phyloP scores from a whole-genome alignment of 2,113 vertebrate genomes.

The Dasyurus viverrinus region DNA sequence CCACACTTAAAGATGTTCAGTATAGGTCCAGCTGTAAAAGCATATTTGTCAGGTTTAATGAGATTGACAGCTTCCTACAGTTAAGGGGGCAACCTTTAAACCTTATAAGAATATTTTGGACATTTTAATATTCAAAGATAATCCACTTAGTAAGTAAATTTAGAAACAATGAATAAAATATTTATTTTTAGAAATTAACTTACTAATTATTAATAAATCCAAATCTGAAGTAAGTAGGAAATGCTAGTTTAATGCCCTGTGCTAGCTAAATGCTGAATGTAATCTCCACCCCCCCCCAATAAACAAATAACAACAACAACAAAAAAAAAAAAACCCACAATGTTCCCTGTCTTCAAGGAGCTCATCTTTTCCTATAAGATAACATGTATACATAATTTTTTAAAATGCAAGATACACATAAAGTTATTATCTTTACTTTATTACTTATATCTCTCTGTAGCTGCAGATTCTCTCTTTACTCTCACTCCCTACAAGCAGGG shows the following conservation, averaged over 20 bases:
- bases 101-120: constrained; percentile 60
- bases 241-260: neutral
- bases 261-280: neutral
- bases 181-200: neutral
- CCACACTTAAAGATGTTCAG: constrained; percentile 59
- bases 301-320: neutral
- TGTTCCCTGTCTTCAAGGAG: neutral
- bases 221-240: neutral
- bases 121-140: constrained; percentile 67
- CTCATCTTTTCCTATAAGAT: neutral
- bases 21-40: constrained; percentile 79
- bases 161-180: constrained; percentile 56
- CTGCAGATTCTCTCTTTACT: neutral
- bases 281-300: no score
- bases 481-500: neutral
- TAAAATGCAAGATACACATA: neutral
- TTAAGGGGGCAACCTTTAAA: constrained; percentile 73
- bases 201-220: neutral
- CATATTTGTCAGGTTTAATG: constrained; percentile 75
- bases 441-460: no score
- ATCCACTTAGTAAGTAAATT: constrained; percentile 38
- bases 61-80: constrained; percentile 80
- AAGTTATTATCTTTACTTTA: neutral
- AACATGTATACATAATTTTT: neutral
- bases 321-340: neutral